phyloP scores from a whole-genome alignment of 1,140 invertebrate genomes.

The Euschistus heros region DNA sequence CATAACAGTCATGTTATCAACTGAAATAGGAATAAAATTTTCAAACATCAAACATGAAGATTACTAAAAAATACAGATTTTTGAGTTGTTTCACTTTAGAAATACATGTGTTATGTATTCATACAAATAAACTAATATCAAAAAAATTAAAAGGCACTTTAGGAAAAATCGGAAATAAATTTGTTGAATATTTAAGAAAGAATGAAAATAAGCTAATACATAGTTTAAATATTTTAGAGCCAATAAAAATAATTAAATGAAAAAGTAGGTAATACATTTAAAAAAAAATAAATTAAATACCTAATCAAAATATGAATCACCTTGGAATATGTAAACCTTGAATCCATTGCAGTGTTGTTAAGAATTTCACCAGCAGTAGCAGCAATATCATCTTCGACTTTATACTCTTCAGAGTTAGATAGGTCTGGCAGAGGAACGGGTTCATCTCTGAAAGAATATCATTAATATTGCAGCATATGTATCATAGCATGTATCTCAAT shows the following conservation, averaged over 20 bases:
- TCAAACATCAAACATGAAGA: too few relatives aligned
- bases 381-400: conserved; percentile 15
- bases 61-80: too few relatives aligned
- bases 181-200: neutral
- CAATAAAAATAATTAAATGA: neutral
- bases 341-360: conserved; percentile 19
- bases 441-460: conserved; percentile 20
- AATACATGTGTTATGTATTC: too few relatives aligned
- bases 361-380: conserved; percentile 22
- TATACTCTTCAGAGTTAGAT: conserved; percentile 24
- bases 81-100: too few relatives aligned
- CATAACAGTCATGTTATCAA: too few relatives aligned
- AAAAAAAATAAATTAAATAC: neutral
- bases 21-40: too few relatives aligned
- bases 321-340: conserved; percentile 26
- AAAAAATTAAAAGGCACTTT: too few relatives aligned
- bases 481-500: too few relatives aligned
- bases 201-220: neutral
- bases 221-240: neutral
- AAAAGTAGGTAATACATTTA: neutral
- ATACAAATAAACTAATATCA: too few relatives aligned
- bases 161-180: neutral
- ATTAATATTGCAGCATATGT: too few relatives aligned
- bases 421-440: conserved; percentile 10
- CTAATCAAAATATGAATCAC: conserved; percentile 12